phyloP scores from a whole-genome alignment of 2,797 vertebrate species.

The Salarias fasciatus region DNA sequence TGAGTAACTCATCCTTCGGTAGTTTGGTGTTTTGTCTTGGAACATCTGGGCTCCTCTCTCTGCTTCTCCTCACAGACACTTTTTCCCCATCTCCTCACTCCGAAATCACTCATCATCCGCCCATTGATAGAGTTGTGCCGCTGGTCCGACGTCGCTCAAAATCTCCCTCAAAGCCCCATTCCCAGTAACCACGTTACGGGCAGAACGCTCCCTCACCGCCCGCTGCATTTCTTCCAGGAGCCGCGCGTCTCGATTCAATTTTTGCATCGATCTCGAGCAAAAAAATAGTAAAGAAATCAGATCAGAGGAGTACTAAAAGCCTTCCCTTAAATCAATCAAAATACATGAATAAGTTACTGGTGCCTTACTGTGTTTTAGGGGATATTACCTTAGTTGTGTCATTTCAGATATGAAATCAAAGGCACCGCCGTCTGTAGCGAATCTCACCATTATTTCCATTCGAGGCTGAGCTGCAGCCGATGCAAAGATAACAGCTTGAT shows the following conservation, averaged over 20 bases:
- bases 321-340: slow-evolving; percentile 81
- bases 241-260: slow-evolving; percentile 73
- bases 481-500: slow-evolving; percentile 51
- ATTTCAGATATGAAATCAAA: slow-evolving; percentile 72
- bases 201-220: slow-evolving; percentile 73
- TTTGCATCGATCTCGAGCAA: slow-evolving; percentile 79
- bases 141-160: slow-evolving; percentile 69
- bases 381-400: slow-evolving; percentile 68
- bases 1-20: neutral
- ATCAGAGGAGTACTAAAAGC: slow-evolving; percentile 82
- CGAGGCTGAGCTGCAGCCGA: slow-evolving; percentile 36
- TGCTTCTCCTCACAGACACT: neutral
- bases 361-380: slow-evolving; percentile 69
- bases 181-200: slow-evolving; percentile 78
- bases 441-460: slow-evolving; percentile 63
- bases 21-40: slow-evolving; percentile 1
- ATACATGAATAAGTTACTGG: slow-evolving; percentile 74
- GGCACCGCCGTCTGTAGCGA: slow-evolving; percentile 53
- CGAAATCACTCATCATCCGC: slow-evolving; percentile 62
- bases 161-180: slow-evolving; percentile 74
- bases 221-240: slow-evolving; percentile 62
- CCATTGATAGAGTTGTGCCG: slow-evolving; percentile 61
- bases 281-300: slow-evolving; percentile 75
- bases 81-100: slow-evolving; percentile 25
- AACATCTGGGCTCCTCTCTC: slow-evolving; percentile 5